Evolutionary conservation across 1,140 invertebrate genomes (phyloP), one percentile per base, ranked within the genome.

Genomic region (Papilio helenus): DNA sequence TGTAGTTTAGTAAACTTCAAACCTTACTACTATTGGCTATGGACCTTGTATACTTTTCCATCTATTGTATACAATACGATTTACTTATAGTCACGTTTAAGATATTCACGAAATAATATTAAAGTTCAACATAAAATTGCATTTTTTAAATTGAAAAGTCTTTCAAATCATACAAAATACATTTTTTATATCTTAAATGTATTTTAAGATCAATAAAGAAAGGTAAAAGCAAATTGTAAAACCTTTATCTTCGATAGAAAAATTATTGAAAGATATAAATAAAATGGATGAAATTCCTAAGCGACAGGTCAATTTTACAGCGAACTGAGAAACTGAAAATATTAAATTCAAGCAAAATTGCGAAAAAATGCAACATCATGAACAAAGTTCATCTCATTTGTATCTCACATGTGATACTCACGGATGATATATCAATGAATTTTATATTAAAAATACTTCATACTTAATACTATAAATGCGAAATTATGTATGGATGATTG

Each of bases 331-430:
- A 29, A 16, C 2, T 65, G 23, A 65, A 65, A 58, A 65, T 65
- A 29, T 65, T 61, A 65, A 65, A 65, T 26, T 65, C 12, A 65
- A 29, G 12, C 23, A 14, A 26, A 65, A 65, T 65, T 65, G 10
- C 16, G 12, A 65, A 65, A 65, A 26, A 65, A 65, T 65, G 61
- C 61, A 65, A 29, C 23, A 29, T 65, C 61, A 65, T 65, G 61
- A 29, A 65, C 14, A 16, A 2, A 29, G 12, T 65, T 29, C 26
- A 29, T 65, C 12, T 26, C 26, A 58, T 58, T 58, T 58, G 23
- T 58, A 61, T 10, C 23, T 26, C 3, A 61, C 23, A 9, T 61
- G 23, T 61, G 20, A 9, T 29, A 1, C 2, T 61, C 58, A 61
- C 23, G 12, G 9, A 65, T 16, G 10, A 65, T 18, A 61, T 20